Conservation (phyloP, 1,140 invertebrate species). For the Drosophila pseudoobscura region DNA sequence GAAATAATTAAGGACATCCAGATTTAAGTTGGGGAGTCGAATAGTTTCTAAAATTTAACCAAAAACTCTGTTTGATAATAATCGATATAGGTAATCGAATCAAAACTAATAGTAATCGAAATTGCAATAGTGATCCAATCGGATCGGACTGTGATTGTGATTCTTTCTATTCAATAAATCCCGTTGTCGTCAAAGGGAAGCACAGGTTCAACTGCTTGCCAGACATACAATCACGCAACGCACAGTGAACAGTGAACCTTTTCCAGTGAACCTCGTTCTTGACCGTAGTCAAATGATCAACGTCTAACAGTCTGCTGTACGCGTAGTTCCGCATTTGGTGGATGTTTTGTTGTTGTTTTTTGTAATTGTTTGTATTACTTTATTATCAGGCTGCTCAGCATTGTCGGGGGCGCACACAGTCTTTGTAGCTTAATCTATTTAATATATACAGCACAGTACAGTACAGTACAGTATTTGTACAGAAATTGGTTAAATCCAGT, state of each 20-base stretch:
- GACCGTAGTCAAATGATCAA: constrained; percentile 49
- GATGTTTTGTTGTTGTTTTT: constrained; percentile 24
- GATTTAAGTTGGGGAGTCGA: no score
- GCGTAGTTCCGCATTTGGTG: constrained; percentile 42
- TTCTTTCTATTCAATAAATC: no score
- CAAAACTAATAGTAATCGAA: no score
- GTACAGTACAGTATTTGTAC: constrained; percentile 12
- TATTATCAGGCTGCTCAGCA: constrained; percentile 52
- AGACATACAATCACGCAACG: neutral
- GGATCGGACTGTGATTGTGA: no score
- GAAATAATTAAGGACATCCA: no score
- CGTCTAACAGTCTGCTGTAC: constrained; percentile 47
- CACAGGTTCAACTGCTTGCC: no score
- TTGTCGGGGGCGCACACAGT: constrained; percentile 21
- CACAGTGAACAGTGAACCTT: no score
- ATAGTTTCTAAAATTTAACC: no score
- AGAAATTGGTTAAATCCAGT: constrained; percentile 66
- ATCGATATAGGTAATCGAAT: no score
- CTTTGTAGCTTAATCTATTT: constrained; percentile 14
- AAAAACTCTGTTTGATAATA: no score
- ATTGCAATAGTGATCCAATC: no score
- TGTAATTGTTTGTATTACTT: constrained; percentile 24
- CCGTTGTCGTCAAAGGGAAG: no score
- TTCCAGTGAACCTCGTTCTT: constrained; percentile 23
- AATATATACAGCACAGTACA: neutral